Evolutionary conservation across 1,140 invertebrate species (phyloP).

Genomic region (Drosophila melanogaster): DNA sequence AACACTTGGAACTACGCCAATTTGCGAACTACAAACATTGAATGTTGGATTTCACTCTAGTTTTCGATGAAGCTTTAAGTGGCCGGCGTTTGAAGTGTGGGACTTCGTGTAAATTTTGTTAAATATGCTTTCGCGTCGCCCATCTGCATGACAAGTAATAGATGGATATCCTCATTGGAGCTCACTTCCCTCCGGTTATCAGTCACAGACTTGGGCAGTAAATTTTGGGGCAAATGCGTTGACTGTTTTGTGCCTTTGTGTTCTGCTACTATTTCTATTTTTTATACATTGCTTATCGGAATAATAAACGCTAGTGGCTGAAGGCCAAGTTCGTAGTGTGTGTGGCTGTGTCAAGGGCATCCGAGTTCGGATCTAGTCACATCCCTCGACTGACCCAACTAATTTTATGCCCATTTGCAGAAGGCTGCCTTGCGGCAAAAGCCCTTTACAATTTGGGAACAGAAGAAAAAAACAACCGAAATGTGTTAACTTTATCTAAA

Average conservation of each 20-base stretch:
- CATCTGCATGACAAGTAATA: conserved; percentile 61
- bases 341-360: conserved; percentile 63
- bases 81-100: conserved; percentile 1
- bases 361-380: conserved; percentile 59
- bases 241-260: conserved; percentile 41
- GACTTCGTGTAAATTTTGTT: conserved; percentile 59
- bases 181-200: conserved; percentile 44
- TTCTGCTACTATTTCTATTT: conserved; percentile 12
- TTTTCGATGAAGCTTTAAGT: neutral
- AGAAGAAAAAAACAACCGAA: conserved; percentile 47
- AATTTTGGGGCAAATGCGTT: conserved; percentile 65
- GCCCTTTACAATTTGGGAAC: conserved; percentile 59
- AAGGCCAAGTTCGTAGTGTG: conserved; percentile 70
- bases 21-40: conserved; percentile 1
- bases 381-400: conserved; percentile 76
- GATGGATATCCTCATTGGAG: conserved; percentile 21
- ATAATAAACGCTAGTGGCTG: conserved; percentile 57
- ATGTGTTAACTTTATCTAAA: conserved; percentile 84
- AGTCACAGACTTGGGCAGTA: conserved; percentile 62
- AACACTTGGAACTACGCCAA: neutral
- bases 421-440: conserved; percentile 31
- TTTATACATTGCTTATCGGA: conserved; percentile 64
- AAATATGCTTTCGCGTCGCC: conserved; percentile 43
- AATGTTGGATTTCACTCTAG: neutral
- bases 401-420: conserved; percentile 80